phyloP scores from a whole-genome alignment of 2,888 invertebrate genomes.

The Trileptium ribeirensis region DNA sequence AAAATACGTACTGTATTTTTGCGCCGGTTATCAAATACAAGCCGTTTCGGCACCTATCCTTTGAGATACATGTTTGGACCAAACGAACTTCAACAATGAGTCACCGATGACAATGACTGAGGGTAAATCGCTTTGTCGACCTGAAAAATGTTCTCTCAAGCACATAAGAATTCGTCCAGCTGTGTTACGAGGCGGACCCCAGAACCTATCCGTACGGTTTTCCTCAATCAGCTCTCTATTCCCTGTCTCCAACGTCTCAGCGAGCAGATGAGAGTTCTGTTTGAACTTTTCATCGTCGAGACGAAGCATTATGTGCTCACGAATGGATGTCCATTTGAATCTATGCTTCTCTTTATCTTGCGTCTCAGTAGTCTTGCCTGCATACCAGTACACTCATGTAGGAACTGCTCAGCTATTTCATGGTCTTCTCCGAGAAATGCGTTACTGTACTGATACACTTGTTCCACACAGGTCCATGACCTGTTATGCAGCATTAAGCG shows the following conservation, averaged over 20 bases:
- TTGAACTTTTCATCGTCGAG: background rate
- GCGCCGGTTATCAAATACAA: background rate
- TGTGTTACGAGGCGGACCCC: background rate
- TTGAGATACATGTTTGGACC: background rate
- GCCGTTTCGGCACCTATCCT: background rate
- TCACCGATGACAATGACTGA: background rate
- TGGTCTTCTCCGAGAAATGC: background rate
- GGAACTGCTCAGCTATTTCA: background rate
- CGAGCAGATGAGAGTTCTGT: background rate
- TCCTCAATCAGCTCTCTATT: background rate
- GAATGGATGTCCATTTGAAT: background rate
- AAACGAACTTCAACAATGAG: background rate
- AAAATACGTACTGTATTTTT: background rate
- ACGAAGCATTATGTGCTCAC: background rate
- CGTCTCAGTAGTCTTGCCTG: background rate
- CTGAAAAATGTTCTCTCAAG: background rate
- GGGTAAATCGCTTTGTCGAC: background rate
- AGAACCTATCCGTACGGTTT: background rate
- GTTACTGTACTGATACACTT: background rate
- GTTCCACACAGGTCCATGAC: background rate
- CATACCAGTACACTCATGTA: background rate
- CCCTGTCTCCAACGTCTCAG: background rate
- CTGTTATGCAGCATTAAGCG: background rate
- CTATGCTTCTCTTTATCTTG: background rate
- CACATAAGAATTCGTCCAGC: background rate